phyloP scores from a whole-genome alignment of 2,797 vertebrate species.

The Chloroceryle inda region DNA sequence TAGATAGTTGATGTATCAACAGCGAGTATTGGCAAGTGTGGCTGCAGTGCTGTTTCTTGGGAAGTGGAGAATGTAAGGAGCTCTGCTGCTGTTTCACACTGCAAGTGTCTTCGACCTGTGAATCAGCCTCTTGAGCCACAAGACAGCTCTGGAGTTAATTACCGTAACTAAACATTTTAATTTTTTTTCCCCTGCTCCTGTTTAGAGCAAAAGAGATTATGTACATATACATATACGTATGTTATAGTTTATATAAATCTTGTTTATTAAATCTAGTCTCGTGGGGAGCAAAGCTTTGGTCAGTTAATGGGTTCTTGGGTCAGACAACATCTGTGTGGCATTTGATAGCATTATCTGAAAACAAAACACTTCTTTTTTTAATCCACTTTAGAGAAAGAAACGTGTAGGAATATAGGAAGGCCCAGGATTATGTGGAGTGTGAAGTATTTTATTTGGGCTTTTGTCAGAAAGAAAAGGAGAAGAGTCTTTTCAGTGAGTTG shows the following conservation, averaged over 20 bases:
- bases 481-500: background rate
- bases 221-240: too few species aligned
- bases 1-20: background rate
- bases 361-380: background rate
- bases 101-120: background rate
- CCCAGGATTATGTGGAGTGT: background rate
- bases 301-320: background rate
- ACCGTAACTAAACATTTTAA: background rate
- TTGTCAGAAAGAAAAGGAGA: too few species aligned
- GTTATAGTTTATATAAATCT: background rate
- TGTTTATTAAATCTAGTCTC: background rate
- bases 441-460: background rate
- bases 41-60: background rate
- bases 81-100: background rate
- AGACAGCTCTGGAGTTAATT: background rate
- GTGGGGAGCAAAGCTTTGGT: background rate
- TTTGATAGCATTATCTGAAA: background rate
- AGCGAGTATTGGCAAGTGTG: background rate
- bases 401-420: background rate
- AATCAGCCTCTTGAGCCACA: background rate
- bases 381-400: background rate
- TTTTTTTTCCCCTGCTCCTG: background rate
- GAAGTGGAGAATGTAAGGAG: background rate
- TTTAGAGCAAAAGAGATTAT: background rate
- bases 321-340: background rate